A percentile compares a stretch with the other conserved stretches of the same genome.
Conservation (phyloP, 2,113 vertebrate species). For the Cairina moschata region DNA sequence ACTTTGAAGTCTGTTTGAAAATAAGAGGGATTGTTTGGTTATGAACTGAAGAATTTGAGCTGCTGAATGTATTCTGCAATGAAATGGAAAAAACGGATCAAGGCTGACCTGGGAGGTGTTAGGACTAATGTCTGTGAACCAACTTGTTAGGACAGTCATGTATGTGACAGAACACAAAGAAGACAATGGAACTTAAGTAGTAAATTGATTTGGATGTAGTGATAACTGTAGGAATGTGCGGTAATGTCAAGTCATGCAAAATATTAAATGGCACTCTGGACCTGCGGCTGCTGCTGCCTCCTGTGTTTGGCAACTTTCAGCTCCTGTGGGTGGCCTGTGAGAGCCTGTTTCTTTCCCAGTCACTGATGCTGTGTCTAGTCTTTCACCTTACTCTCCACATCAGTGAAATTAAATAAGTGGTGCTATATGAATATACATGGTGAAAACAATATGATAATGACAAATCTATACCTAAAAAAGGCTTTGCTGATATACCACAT, state of each 20-base stretch:
- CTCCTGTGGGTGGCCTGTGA: not conserved
- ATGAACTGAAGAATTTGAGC: not conserved
- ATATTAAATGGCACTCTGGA: not conserved
- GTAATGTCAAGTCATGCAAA: not conserved
- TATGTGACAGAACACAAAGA: not conserved
- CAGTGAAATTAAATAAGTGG: not conserved
- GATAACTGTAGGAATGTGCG: not conserved
- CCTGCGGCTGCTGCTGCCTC: not conserved
- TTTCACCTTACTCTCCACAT: not conserved
- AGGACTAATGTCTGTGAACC: not conserved
- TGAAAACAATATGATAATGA: not conserved
- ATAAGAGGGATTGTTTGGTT: not conserved
- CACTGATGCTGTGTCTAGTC: not conserved
- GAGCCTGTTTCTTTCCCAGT: not conserved
- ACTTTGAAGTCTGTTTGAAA: not conserved
- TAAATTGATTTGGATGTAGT: not conserved
- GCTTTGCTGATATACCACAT: not conserved
- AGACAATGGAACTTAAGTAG: not conserved
- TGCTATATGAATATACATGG: not conserved
- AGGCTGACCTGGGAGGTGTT: not conserved
- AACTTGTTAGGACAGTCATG: not conserved
- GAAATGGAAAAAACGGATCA: not conserved
- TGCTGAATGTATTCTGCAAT: not conserved
- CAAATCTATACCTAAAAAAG: not conserved
- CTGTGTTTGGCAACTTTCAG: fast-evolving